A percentile compares a stretch with the other conserved stretches of the same genome.
Evolutionary conservation across 2,888 invertebrate species (phyloP).

Genomic region (Polia nebulosa): DNA sequence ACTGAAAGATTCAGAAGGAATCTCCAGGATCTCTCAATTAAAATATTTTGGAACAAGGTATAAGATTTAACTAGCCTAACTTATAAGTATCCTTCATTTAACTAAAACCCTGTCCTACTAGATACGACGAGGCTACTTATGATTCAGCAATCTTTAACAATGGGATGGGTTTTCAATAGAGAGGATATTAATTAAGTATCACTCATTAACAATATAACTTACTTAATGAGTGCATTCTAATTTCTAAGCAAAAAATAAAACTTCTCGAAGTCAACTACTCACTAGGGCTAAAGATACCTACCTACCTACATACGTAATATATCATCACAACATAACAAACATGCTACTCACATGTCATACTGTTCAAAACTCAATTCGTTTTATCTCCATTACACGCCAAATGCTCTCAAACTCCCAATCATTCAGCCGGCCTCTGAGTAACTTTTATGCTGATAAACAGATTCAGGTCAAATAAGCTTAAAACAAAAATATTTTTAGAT

Average conservation of each 20-base stretch:
- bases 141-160: not conserved
- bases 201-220: not conserved
- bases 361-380: slow-evolving; percentile 18
- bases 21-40: not conserved
- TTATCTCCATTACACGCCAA: slow-evolving; percentile 20
- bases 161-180: not conserved
- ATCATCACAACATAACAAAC: not conserved
- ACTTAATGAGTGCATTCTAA: not conserved
- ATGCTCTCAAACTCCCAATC: slow-evolving; percentile 4
- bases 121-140: not conserved
- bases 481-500: slow-evolving; percentile 47
- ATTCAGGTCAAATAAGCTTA: slow-evolving; percentile 40
- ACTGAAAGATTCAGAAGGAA: too few species aligned
- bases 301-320: too few species aligned
- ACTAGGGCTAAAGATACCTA: too few species aligned
- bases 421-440: slow-evolving; percentile 10
- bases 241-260: slow-evolving; percentile 23
- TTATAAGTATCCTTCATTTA: not conserved
- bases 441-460: slow-evolving; percentile 35
- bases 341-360: not conserved
- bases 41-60: not conserved
- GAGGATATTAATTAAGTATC: not conserved
- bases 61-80: not conserved
- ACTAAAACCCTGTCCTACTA: not conserved
- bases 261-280: too few species aligned